A percentile compares a stretch with the other conserved stretches of the same genome.
Evolutionary conservation across 2,797 vertebrate species (phyloP).

Genomic region (Vultur gryphus): DNA sequence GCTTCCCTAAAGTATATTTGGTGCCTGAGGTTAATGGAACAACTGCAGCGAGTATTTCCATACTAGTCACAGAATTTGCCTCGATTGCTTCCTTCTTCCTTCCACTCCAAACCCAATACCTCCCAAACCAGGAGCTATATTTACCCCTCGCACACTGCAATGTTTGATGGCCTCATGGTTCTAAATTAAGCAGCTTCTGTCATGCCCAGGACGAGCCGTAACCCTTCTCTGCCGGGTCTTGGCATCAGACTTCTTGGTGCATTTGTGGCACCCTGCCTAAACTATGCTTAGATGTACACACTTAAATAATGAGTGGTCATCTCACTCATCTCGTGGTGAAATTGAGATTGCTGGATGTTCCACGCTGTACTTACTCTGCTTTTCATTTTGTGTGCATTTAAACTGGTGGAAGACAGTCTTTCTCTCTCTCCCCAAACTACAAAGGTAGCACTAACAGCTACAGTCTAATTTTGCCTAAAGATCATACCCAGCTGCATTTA

Average conservation of each 20-base stretch:
- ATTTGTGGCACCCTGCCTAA: rapidly evolving
- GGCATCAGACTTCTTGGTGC: neutral
- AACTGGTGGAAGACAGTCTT: neutral
- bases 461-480: neutral
- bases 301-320: neutral
- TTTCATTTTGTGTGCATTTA: neutral
- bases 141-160: neutral
- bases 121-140: neutral
- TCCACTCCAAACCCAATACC: neutral
- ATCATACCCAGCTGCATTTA: neutral
- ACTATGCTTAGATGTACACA: neutral
- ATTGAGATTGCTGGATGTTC: neutral
- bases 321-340: neutral
- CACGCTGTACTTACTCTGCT: rapidly evolving
- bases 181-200: slow-evolving; percentile 33
- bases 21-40: neutral
- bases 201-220: neutral
- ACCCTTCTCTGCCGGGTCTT: neutral
- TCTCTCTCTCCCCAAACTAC: neutral
- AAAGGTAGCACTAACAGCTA: neutral
- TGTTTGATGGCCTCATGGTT: neutral
- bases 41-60: neutral
- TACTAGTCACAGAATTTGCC: neutral
- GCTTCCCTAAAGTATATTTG: neutral
- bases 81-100: neutral